These are phyloP conservation scores for Cyanistes caeruleus DNA, from an alignment of 2,113 vertebrate genomes.

Conservation along the genomic window DNA sequence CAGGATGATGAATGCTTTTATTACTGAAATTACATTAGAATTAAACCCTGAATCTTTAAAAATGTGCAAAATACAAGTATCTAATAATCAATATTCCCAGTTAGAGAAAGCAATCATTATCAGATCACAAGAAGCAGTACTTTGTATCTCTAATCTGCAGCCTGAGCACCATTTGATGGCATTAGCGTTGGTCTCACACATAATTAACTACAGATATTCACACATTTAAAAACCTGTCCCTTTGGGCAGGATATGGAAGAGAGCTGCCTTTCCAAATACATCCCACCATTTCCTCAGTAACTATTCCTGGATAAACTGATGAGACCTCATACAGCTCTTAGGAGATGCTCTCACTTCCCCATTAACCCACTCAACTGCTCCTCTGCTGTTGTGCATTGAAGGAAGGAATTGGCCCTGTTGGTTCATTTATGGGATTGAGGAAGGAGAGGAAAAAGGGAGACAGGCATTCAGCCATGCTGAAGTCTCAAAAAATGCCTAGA, in stretches of 20 bases:
- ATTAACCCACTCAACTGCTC: neutral
- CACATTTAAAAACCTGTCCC: neutral
- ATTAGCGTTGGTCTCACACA: neutral
- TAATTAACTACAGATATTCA: neutral
- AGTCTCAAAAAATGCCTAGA: neutral
- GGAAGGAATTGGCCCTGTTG: neutral
- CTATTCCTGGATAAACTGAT: neutral
- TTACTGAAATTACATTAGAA: neutral
- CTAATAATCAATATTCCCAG: neutral
- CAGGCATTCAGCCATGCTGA: neutral
- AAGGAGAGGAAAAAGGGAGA: neutral
- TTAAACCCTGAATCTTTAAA: neutral
- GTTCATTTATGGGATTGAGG: neutral
- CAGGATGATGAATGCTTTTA: neutral
- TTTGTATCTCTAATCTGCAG: neutral
- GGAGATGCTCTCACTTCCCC: neutral
- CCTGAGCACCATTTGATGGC: neutral
- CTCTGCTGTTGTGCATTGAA: neutral
- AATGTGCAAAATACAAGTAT: neutral
- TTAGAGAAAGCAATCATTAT: neutral
- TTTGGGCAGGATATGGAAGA: neutral
- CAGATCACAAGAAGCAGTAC: neutral
- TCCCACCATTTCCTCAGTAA: neutral
- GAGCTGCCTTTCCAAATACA: neutral
- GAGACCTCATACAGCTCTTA: neutral